Evolutionary conservation across 1,140 invertebrate genomes (phyloP).

Genomic region (Platyura marginata): DNA sequence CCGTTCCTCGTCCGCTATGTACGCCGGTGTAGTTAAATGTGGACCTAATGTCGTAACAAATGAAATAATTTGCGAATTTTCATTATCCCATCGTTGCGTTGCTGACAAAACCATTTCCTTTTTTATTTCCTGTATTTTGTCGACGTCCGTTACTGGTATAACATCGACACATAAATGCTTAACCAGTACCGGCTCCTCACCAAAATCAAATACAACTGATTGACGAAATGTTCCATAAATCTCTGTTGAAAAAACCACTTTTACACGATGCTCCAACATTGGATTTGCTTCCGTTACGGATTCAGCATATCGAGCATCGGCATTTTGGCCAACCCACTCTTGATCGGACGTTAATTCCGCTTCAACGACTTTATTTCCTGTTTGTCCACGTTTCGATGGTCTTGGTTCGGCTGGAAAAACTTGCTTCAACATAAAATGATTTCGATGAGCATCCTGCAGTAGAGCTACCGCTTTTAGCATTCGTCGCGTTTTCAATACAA

Average conservation of each 20-base stretch:
- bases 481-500: constrained; percentile 32
- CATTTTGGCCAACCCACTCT: constrained; percentile 29
- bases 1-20: constrained; percentile 26
- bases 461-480: constrained; percentile 42
- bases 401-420: constrained; percentile 20
- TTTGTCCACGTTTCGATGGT: constrained; percentile 1
- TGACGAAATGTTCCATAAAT: constrained; percentile 70
- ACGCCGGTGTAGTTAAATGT: constrained; percentile 25
- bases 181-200: constrained; percentile 45
- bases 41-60: constrained; percentile 39
- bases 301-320: constrained; percentile 7
- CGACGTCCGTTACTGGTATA: constrained; percentile 43
- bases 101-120: constrained; percentile 37
- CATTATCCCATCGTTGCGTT: constrained; percentile 38
- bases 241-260: constrained; percentile 48
- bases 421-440: constrained; percentile 46
- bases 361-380: constrained; percentile 8
- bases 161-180: constrained; percentile 62
- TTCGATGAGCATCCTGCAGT: constrained; percentile 48
- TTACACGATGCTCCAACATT: constrained; percentile 34
- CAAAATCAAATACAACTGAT: constrained; percentile 62
- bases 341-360: constrained; percentile 31
- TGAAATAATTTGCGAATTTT: constrained; percentile 35
- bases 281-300: constrained; percentile 18
- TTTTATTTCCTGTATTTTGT: constrained; percentile 45